Conservation (phyloP, 2,797 vertebrate genomes). For the Silurus lanzhouensis region DNA sequence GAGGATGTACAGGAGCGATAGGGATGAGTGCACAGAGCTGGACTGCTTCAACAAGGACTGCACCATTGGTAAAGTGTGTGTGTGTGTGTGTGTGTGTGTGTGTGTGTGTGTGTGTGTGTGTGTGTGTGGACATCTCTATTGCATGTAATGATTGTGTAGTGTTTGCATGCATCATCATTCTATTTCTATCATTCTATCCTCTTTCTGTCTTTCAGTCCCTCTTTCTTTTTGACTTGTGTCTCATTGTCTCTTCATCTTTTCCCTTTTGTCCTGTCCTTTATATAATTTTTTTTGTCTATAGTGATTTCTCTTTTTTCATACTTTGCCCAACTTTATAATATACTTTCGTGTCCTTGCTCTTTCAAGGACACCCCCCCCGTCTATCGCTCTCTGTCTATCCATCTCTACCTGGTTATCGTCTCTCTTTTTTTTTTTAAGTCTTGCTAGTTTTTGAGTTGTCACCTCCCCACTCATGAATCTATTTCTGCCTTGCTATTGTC, state of each 20-base stretch:
- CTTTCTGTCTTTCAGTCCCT: neutral
- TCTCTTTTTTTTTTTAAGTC: no score
- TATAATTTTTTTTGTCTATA: neutral
- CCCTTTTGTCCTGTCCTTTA: neutral
- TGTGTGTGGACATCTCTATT: neutral
- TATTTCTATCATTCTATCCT: neutral
- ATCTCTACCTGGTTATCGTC: no score
- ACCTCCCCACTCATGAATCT: no score
- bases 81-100: slow-evolving; percentile 16
- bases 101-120: slow-evolving; percentile 23
- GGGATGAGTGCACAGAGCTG: slow-evolving; percentile 80
- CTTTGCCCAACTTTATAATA: no score
- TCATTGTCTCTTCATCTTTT: neutral
- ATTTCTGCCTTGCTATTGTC: no score
- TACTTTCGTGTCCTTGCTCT: no score
- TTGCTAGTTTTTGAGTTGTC: no score
- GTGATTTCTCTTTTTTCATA: no score
- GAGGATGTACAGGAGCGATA: slow-evolving; percentile 67
- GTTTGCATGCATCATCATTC: neutral
- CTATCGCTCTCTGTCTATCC: no score
- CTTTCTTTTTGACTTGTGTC: neutral
- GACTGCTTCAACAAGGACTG: slow-evolving; percentile 81
- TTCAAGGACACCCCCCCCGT: no score
- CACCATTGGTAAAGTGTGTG: slow-evolving; percentile 81
- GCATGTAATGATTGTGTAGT: neutral